phyloP scores from a whole-genome alignment of 2,888 invertebrate genomes.

The Girardia tigrina region DNA sequence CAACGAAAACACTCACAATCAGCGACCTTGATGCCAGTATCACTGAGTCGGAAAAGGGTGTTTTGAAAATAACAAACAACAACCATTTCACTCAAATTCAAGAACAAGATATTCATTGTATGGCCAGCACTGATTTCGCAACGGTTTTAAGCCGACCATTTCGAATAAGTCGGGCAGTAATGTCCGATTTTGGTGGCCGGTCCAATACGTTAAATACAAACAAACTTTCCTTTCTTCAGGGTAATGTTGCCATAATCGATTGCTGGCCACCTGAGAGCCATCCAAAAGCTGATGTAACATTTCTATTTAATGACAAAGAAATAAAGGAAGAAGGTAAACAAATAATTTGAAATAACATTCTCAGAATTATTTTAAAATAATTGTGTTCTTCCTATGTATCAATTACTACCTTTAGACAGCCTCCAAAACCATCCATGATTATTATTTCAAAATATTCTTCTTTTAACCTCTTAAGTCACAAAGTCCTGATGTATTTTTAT shows the following conservation, averaged over 20 bases:
- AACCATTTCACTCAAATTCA: background rate
- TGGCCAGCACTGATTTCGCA: conserved; percentile 15
- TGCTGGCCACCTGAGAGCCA: background rate
- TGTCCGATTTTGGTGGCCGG: background rate
- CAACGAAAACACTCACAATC: background rate
- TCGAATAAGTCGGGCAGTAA: background rate
- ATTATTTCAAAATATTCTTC: no score
- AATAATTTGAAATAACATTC: no score
- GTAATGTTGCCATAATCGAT: background rate
- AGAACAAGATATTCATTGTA: background rate
- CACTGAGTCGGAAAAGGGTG: no score
- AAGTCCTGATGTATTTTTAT: no score
- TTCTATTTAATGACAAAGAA: background rate
- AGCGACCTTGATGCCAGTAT: background rate
- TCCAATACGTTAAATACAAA: background rate
- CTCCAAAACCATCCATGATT: no score
- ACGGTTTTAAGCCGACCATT: conserved; percentile 11
- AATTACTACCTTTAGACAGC: no score
- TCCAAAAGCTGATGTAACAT: background rate
- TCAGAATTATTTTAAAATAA: no score
- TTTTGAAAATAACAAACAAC: background rate
- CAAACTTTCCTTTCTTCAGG: background rate
- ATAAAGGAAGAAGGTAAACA: conserved; percentile 1
- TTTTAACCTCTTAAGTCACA: no score
- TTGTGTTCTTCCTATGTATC: no score